A percentile compares a stretch with the other conserved stretches of the same genome.
Evolutionary conservation across 2,113 vertebrate species (phyloP).

Genomic region (Nannobrachium achirus): DNA sequence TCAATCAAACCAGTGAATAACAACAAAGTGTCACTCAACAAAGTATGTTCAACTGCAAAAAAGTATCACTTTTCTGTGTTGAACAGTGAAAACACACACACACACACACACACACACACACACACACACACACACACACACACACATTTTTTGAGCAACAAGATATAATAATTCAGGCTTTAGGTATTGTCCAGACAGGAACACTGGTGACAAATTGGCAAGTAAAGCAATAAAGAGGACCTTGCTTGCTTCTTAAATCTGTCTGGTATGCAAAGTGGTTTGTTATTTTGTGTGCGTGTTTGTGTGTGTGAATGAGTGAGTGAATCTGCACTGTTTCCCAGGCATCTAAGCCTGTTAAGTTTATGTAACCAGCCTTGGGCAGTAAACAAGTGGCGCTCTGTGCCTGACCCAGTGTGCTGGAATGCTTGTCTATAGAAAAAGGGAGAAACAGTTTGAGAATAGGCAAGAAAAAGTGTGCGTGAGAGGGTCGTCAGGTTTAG

Average conservation of each 20-base stretch:
- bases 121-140: too few relatives aligned
- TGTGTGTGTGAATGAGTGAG: not conserved
- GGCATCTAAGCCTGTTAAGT: slow-evolving; percentile 64
- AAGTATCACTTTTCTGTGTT: too few relatives aligned
- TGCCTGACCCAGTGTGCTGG: slow-evolving; percentile 59
- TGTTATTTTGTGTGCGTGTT: not conserved
- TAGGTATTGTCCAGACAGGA: not conserved
- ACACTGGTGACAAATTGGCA: slow-evolving; percentile 3
- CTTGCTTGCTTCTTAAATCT: slow-evolving; percentile 35
- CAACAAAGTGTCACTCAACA: too few relatives aligned
- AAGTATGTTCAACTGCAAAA: too few relatives aligned
- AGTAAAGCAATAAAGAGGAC: slow-evolving; percentile 35
- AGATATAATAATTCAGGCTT: too few relatives aligned
- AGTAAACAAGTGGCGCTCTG: slow-evolving; percentile 76
- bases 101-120: too few relatives aligned
- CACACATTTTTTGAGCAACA: too few relatives aligned
- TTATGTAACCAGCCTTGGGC: slow-evolving; percentile 67
- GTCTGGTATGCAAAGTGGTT: slow-evolving; percentile 42
- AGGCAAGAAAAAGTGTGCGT: not conserved
- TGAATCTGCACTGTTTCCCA: slow-evolving; percentile 64
- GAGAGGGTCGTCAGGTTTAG: slow-evolving; percentile 12
- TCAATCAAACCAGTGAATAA: too few relatives aligned
- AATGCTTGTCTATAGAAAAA: slow-evolving; percentile 45
- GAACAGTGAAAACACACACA: not conserved
- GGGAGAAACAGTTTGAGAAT: slow-evolving; percentile 20